Evolutionary conservation across 2,797 vertebrate genomes (phyloP), one percentile per base, ranked within the genome.

Genomic region (Pipistrellus nathusii): DNA sequence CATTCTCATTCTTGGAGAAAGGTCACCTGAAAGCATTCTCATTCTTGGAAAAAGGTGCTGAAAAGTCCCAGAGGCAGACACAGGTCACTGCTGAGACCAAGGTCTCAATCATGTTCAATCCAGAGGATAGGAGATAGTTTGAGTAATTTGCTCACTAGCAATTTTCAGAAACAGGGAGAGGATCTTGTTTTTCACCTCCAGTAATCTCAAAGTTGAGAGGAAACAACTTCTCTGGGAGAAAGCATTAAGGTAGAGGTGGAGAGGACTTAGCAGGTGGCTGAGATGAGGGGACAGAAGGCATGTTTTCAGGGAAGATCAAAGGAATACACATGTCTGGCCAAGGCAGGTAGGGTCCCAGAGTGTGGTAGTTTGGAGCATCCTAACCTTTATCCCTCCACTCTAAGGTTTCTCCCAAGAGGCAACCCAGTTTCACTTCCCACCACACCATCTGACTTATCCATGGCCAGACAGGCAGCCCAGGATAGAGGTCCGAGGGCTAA

Each of bases 51-150:
- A 80, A 80, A 21, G n/a, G 27, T 71, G 15, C 72, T 72, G 3
- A 88, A 90, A 89, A 57, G 8, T 44, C 71, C 69, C 71, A 88
- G 51, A 88, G 23, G 57, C 32, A 75, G 48, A n/a, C 38, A 27
- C 10, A 32, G 53, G 53, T 69, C 27, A 18, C 21, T 64, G 10
- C 62, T 14, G 6, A 48, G 17, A 15, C 38, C 8, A n/a, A 66
- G 30, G 27, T 44, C 53, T 41, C 44, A 69, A 41, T 30, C 38
- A 85, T 12, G n/a, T 73, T 23, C 7, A 68, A 38, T 48, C 69
- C 7, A 23, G 44, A 77, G 32, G 35, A 17, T 2, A 38, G 48
- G 1, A 57, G 21, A 25, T 68, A 72, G 38, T 77, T 41, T 32
- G 48, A 85, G 51, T 38, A n/a, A 75, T 46, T 23, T 68, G 27